Evolutionary conservation across 2,888 invertebrate species (phyloP).

Genomic region (Automeris io): DNA sequence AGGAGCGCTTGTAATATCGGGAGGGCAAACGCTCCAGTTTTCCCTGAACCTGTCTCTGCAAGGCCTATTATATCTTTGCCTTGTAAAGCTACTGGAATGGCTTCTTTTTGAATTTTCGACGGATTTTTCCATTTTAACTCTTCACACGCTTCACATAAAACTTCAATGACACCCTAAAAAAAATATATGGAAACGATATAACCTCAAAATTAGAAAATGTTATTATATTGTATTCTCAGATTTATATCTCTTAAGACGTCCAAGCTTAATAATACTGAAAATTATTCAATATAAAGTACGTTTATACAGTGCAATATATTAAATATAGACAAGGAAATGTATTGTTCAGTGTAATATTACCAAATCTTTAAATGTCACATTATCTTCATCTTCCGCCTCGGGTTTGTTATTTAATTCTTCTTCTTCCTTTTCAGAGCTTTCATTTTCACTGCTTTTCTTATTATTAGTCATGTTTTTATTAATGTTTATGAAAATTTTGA

Average conservation of each 20-base stretch:
- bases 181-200: conserved; percentile 15
- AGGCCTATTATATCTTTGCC: conserved; percentile 83
- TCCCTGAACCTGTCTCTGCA: conserved; percentile 94
- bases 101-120: conserved; percentile 95
- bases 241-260: not conserved
- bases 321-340: no score
- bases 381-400: conserved; percentile 40
- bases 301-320: not conserved
- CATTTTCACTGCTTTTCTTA: conserved; percentile 39
- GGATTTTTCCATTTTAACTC: conserved; percentile 96
- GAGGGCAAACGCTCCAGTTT: conserved; percentile 98
- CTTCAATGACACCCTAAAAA: conserved; percentile 91
- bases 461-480: conserved; percentile 45
- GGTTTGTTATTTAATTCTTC: conserved; percentile 20
- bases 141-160: conserved; percentile 92
- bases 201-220: conserved; percentile 26
- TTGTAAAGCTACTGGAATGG: conserved; percentile 93
- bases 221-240: not conserved
- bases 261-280: not conserved
- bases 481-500: not conserved
- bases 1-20: conserved; percentile 95
- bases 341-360: no score
- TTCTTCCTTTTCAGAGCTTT: conserved; percentile 27
- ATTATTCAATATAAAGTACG: not conserved
- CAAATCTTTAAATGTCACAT: conserved; percentile 66